Evolutionary conservation across 2,888 invertebrate genomes (phyloP), one percentile per base, ranked within the genome.

Genomic region (Lasiommata megera): DNA sequence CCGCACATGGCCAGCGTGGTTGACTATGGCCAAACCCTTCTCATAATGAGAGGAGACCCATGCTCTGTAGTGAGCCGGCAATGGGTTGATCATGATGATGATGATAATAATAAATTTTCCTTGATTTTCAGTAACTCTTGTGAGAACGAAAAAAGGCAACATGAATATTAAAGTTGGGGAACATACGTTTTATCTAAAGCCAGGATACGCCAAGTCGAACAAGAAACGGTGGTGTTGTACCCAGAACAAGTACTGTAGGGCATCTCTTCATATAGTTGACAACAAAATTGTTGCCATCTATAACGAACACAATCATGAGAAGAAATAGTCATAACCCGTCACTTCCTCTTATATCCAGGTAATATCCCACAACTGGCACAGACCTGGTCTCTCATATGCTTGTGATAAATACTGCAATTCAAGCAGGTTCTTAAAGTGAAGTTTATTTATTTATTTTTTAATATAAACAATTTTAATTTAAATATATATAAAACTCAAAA

Each of bases 221-320:
- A 80, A 73, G 54, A 71, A 74, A 28, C 64, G 85, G 23, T 84
- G 83, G 82, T 68, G 77, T 38, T 84, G 82, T 40, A 79, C 84
- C 0, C 79, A 82, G 56, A 84, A 86, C 55, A 83, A 76, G 48
- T 84, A 85, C 51, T 86, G 86, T 54, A 76, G 66, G 46, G 86
- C 86, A 0, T 76, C 77, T 17, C 64, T 85, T 8, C 79, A 82
- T 16, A 72, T 79, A 0, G 75, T 79, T 0, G 73, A 84, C 46
- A 76, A 84, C 52, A 77, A 79, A 62, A 85, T 86, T 43, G 71
- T 85, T 17, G 81, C 82, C 5, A 78, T 84, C 41, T 75, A 74
- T 54, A 84, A 84, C 40, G 68, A 77, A 59, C 86, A 86, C 64
- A 83, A 84, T 56, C 87, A 86, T 63, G 80, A 82, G 7, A 83